A percentile compares a stretch with the other conserved stretches of the same genome.
Conservation (phyloP, 2,888 invertebrate species). For the Electrophaes corylata region DNA sequence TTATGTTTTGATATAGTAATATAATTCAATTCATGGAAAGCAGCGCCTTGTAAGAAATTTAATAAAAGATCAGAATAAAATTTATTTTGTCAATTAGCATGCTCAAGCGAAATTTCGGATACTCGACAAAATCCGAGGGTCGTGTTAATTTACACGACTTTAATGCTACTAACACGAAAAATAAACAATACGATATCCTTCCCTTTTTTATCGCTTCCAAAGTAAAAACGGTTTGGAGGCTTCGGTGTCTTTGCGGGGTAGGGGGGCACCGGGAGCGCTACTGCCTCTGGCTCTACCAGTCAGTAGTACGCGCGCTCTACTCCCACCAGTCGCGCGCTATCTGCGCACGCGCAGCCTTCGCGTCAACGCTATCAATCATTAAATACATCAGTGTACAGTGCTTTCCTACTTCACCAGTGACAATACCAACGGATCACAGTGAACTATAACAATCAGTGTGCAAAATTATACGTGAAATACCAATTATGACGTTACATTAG, state of each 20-base stretch:
- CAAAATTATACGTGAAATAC: conserved; percentile 49
- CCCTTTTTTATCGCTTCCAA: conserved; percentile 79
- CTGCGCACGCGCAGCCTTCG: conserved; percentile 73
- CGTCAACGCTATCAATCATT: conserved; percentile 50
- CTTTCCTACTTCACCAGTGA: conserved; percentile 45
- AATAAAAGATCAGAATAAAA: conserved; percentile 41
- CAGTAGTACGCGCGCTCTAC: conserved; percentile 80
- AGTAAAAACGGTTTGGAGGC: conserved; percentile 76
- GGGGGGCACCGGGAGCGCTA: conserved; percentile 77
- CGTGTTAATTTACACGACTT: conserved; percentile 80
- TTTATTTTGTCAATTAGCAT: conserved; percentile 62
- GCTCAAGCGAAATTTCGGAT: conserved; percentile 62
- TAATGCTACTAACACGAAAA: conserved; percentile 81
- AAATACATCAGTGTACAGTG: conserved; percentile 48
- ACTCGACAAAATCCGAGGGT: conserved; percentile 61
- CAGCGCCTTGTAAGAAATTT: conserved; percentile 34
- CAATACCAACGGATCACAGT: conserved; percentile 73
- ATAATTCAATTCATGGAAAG: neutral
- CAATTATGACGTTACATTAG: conserved; percentile 55
- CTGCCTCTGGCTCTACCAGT: conserved; percentile 70
- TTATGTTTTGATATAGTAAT: neutral
- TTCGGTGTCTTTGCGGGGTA: conserved; percentile 54
- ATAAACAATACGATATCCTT: conserved; percentile 81
- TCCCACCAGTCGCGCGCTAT: conserved; percentile 74
- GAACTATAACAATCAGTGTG: conserved; percentile 45